A percentile compares a stretch with the other conserved stretches of the same genome.
Conservation (phyloP, 2,888 invertebrate species). For the Ophion slaviceki region DNA sequence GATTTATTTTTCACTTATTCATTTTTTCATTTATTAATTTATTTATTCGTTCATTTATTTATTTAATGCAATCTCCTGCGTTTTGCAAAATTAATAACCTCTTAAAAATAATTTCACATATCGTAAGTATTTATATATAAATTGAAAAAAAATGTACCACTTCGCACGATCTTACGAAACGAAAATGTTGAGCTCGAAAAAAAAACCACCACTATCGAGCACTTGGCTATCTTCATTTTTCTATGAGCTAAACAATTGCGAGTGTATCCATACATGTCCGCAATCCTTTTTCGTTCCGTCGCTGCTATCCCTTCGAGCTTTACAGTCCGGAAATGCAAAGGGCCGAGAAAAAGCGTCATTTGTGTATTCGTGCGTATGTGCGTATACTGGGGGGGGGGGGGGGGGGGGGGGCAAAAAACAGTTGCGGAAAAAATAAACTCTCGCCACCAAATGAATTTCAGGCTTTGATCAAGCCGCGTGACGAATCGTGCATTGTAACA, state of each 20-base stretch:
- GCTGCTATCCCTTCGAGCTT: slow-evolving; percentile 22
- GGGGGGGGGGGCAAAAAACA: slow-evolving; percentile 16
- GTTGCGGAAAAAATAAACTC: slow-evolving; percentile 19
- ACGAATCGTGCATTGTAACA: slow-evolving; percentile 21
- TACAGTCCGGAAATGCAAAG: slow-evolving; percentile 7
- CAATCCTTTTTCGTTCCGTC: slow-evolving; percentile 3
- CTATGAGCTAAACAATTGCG: slow-evolving; percentile 2
- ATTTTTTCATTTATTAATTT: no score
- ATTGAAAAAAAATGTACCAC: no score
- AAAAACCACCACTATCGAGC: background rate
- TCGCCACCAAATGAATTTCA: slow-evolving; percentile 45
- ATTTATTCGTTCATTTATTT: no score
- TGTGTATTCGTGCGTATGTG: background rate
- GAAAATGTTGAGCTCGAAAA: background rate
- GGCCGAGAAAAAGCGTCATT: slow-evolving; percentile 37
- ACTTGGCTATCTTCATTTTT: background rate
- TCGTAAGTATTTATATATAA: no score
- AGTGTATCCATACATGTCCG: background rate
- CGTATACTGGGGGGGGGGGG: slow-evolving; percentile 15
- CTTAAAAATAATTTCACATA: no score
- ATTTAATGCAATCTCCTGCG: no score
- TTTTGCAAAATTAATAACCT: no score
- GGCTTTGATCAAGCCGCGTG: slow-evolving; percentile 47
- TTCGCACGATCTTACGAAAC: no score
- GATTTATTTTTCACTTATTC: no score